Conservation (phyloP, 2,797 vertebrate genomes). For the Syngnathus acus region DNA sequence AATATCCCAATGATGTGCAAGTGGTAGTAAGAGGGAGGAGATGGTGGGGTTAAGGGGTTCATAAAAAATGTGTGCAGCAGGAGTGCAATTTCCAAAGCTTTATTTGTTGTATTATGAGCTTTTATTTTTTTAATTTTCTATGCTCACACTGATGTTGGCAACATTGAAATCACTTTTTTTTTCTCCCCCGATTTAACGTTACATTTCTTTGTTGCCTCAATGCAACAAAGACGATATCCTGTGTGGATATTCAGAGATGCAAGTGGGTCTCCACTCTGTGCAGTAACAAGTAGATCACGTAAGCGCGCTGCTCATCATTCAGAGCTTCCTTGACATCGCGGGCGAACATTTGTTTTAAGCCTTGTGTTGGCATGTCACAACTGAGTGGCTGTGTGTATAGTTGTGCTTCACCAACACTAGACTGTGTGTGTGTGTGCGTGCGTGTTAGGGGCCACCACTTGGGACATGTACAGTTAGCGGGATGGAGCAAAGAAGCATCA, state of each 20-base stretch:
- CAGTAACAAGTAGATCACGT: neutral
- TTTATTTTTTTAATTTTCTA: constrained; percentile 9
- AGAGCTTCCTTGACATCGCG: neutral
- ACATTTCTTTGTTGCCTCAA: constrained; percentile 19
- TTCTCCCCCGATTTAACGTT: constrained; percentile 15
- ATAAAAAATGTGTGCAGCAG: constrained; percentile 32
- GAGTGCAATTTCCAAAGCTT: constrained; percentile 68
- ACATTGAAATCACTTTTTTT: constrained; percentile 9
- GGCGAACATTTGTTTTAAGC: neutral
- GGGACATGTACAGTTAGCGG: neutral
- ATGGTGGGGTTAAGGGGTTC: constrained; percentile 1
- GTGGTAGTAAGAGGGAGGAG: neutral
- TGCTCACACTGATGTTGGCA: constrained; percentile 14
- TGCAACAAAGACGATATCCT: constrained; percentile 54
- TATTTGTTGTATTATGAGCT: constrained; percentile 39
- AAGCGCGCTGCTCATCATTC: neutral
- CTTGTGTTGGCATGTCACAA: neutral
- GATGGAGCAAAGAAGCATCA: neutral
- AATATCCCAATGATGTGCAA: constrained; percentile 48
- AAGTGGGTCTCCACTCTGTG: neutral
- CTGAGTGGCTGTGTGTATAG: neutral
- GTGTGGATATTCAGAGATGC: neutral
- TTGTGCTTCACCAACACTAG: neutral
- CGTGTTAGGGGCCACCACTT: no score
- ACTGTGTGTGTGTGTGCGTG: neutral